These are phyloP conservation scores for Cosmia trapezina DNA, from an alignment of 2,888 invertebrate genomes.

Conservation along the genomic window DNA sequence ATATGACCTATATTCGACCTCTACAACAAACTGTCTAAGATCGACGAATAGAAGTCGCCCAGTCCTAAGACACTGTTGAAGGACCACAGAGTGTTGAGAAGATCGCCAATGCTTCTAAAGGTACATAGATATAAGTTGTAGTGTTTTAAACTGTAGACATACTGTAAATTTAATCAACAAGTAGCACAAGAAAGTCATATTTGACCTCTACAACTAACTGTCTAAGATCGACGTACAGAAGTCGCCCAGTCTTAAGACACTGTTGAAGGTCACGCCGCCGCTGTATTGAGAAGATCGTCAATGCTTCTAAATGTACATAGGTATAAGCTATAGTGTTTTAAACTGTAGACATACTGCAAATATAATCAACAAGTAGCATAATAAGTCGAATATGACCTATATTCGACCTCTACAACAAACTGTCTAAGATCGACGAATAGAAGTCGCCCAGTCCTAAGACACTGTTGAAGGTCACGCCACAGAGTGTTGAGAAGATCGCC, in stretches of 20 bases:
- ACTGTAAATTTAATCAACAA: conserved; percentile 71
- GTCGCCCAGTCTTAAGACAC: conserved; percentile 83
- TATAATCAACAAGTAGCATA: conserved; percentile 88
- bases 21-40: conserved; percentile 86
- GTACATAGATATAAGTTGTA: conserved; percentile 62
- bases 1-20: conserved; percentile 88
- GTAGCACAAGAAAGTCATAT: conserved; percentile 88
- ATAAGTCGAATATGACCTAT: no score
- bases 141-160: not conserved
- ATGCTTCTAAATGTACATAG: no score
- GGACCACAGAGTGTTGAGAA: conserved; percentile 87
- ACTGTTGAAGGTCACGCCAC: conserved; percentile 62
- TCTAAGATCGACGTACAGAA: conserved; percentile 83
- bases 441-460: conserved; percentile 85
- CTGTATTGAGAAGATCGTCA: no score
- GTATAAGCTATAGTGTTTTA: no score
- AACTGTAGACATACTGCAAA: no score
- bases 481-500: conserved; percentile 86
- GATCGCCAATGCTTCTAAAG: conserved; percentile 83
- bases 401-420: conserved; percentile 86
- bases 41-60: conserved; percentile 85
- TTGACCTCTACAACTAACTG: conserved; percentile 86
- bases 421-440: conserved; percentile 84
- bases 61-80: conserved; percentile 83
- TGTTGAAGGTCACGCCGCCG: conserved; percentile 84